phyloP scores from a whole-genome alignment of 2,888 invertebrate species.

The Macaria liturata region DNA sequence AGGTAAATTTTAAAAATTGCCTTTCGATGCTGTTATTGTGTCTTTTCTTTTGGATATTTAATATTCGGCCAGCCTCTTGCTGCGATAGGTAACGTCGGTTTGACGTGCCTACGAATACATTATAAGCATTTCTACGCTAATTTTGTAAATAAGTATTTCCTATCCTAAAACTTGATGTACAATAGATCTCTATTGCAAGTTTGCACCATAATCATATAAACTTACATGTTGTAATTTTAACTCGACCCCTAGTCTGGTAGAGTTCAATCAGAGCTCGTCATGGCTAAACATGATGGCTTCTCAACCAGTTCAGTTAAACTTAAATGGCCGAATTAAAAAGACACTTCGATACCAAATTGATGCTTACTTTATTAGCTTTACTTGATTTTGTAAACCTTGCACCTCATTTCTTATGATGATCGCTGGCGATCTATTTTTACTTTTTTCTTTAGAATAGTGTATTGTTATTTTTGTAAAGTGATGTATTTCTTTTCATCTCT shows the following conservation, averaged over 20 bases:
- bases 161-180: constrained; percentile 13
- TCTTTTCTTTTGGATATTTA: constrained; percentile 75
- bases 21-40: constrained; percentile 76
- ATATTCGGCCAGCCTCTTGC: constrained; percentile 72
- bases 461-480: constrained; percentile 63
- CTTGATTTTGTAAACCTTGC: constrained; percentile 72
- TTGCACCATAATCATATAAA: constrained; percentile 1
- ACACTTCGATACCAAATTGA: constrained; percentile 56
- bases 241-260: no score
- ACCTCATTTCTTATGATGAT: constrained; percentile 76
- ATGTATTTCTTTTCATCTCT: constrained; percentile 55
- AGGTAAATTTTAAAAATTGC: constrained; percentile 80
- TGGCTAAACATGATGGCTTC: constrained; percentile 1
- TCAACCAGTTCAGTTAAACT: constrained; percentile 21
- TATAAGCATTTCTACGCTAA: constrained; percentile 14
- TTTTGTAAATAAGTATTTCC: constrained; percentile 32
- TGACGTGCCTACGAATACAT: background rate
- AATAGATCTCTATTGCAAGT: constrained; percentile 27
- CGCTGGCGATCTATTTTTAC: constrained; percentile 77
- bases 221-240: background rate
- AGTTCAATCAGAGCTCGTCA: no score
- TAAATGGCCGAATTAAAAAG: constrained; percentile 45
- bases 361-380: constrained; percentile 49
- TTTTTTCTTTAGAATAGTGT: constrained; percentile 77
- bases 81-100: constrained; percentile 34